Conservation (phyloP, 1,140 invertebrate species). For the Leptinotarsa lineolata region DNA sequence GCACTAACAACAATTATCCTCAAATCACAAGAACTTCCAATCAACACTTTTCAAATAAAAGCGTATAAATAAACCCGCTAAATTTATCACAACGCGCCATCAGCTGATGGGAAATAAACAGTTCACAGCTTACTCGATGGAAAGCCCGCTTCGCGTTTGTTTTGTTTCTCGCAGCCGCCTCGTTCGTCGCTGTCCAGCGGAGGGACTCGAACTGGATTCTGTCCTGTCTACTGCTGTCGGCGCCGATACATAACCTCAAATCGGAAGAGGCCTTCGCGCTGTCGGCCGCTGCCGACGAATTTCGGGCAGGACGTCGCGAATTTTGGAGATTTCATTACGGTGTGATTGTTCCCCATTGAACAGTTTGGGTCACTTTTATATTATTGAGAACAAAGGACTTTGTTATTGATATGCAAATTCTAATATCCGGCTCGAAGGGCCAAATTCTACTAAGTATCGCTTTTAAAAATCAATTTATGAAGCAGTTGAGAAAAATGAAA, state of each 20-base stretch:
- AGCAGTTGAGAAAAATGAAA: no score
- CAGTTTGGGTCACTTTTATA: no score
- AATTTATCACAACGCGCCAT: slow-evolving; percentile 32
- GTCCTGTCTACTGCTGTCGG: not conserved
- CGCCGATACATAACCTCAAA: slow-evolving; percentile 30
- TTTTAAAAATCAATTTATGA: rapidly evolving
- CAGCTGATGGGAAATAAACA: slow-evolving; percentile 25
- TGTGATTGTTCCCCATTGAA: no score
- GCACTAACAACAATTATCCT: not conserved
- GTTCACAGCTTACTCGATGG: slow-evolving; percentile 19
- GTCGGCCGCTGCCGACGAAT: slow-evolving; percentile 27
- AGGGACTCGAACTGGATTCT: slow-evolving; percentile 1
- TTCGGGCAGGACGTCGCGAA: not conserved
- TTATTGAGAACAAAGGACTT: no score
- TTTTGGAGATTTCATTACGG: not conserved
- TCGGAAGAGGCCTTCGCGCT: slow-evolving; percentile 22
- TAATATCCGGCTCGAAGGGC: no score
- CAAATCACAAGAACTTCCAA: slow-evolving; percentile 15
- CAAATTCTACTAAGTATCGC: no score
- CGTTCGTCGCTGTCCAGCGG: slow-evolving; percentile 17
- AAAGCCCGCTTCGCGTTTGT: slow-evolving; percentile 25
- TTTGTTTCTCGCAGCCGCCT: not conserved
- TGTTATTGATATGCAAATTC: no score
- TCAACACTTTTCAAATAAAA: slow-evolving; percentile 28
- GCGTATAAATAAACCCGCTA: slow-evolving; percentile 44